Conservation (phyloP, 2,888 invertebrate genomes). For the Hymenopus coronatus region DNA sequence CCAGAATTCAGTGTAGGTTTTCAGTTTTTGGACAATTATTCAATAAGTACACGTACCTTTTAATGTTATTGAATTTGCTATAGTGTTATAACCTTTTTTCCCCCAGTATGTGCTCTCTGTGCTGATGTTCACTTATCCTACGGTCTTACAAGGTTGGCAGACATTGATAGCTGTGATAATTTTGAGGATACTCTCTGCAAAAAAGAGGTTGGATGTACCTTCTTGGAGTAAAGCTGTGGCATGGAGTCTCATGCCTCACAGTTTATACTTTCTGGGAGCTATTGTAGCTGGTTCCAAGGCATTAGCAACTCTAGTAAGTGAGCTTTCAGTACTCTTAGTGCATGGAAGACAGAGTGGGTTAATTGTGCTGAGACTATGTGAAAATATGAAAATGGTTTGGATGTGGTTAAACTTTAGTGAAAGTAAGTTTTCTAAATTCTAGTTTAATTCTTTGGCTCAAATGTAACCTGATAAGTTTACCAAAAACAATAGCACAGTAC, state of each 20-base stretch:
- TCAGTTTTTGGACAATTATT: no score
- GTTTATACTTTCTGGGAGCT: conserved; percentile 39
- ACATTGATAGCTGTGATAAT: conserved; percentile 40
- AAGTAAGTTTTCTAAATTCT: no score
- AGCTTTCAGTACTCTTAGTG: neutral
- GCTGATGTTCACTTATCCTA: conserved; percentile 41
- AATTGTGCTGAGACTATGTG: no score
- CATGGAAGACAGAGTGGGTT: no score
- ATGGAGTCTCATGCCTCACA: conserved; percentile 38
- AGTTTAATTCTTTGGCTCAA: no score
- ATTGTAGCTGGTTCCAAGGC: conserved; percentile 42
- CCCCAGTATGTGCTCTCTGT: conserved; percentile 41
- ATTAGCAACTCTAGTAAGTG: conserved; percentile 38
- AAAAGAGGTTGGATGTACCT: conserved; percentile 35
- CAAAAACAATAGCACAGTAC: no score
- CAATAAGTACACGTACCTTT: no score
- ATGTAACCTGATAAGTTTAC: no score
- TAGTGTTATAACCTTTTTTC: neutral
- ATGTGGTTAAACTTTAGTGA: no score
- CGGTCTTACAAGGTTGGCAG: conserved; percentile 43
- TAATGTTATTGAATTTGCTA: no score
- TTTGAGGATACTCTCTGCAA: conserved; percentile 35
- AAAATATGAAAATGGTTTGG: no score
- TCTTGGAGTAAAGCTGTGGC: conserved; percentile 37
- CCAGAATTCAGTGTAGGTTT: no score